Conservation (phyloP, 2,888 invertebrate genomes). For the Mylabris sibirica region DNA sequence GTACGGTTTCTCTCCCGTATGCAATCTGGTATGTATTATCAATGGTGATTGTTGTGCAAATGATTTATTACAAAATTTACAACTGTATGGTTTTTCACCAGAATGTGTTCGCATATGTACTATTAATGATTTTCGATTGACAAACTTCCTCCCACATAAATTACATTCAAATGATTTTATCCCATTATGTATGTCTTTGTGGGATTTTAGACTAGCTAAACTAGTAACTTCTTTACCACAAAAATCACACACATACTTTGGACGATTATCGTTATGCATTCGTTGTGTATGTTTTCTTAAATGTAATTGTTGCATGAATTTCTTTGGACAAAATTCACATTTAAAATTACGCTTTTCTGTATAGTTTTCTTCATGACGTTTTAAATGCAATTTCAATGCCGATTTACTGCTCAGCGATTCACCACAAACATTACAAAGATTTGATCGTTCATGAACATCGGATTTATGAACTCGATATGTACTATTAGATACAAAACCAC, state of each 20-base stretch:
- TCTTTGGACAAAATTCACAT: slow-evolving; percentile 50
- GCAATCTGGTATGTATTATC: slow-evolving; percentile 47
- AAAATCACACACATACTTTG: slow-evolving; percentile 48
- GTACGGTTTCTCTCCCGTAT: slow-evolving; percentile 52
- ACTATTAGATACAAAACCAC: slow-evolving; percentile 44
- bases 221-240: slow-evolving; percentile 53
- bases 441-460: slow-evolving; percentile 37
- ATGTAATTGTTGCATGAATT: slow-evolving; percentile 47
- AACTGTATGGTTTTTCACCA: slow-evolving; percentile 55
- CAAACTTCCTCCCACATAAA: slow-evolving; percentile 58
- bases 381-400: slow-evolving; percentile 48
- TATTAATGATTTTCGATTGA: slow-evolving; percentile 45
- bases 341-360: slow-evolving; percentile 52
- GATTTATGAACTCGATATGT: slow-evolving; percentile 47
- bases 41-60: slow-evolving; percentile 52
- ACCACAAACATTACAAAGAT: slow-evolving; percentile 49
- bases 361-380: slow-evolving; percentile 42
- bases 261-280: slow-evolving; percentile 48
- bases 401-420: slow-evolving; percentile 47
- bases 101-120: slow-evolving; percentile 57
- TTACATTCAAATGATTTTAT: slow-evolving; percentile 50
- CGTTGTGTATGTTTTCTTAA: slow-evolving; percentile 45
- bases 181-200: slow-evolving; percentile 37
- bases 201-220: not conserved
- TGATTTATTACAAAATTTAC: slow-evolving; percentile 49